Evolutionary conservation across 64 coral and sea anemone genomes (phyloP).

Genomic region (Orbicella faveolata): DNA sequence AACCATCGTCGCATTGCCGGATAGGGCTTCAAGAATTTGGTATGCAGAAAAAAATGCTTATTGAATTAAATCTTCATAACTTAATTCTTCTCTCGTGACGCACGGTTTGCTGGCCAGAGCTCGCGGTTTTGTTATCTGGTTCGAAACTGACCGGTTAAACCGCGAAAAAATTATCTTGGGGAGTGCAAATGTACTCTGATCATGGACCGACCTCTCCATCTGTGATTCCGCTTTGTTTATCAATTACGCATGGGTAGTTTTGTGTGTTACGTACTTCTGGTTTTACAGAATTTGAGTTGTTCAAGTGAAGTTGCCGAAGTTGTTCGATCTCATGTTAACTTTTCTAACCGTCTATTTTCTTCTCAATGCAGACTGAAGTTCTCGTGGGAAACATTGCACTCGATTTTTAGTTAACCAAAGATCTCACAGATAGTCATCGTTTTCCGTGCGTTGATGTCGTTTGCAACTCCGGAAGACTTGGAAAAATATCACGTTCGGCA

Average conservation of each 20-base stretch:
- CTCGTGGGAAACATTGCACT: background rate
- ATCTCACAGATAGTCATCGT: background rate
- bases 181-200: background rate
- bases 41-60: background rate
- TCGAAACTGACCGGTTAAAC: background rate
- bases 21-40: background rate
- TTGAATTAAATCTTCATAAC: background rate
- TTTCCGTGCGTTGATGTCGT: conserved; percentile 49
- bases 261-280: background rate
- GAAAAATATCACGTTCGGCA: conserved; percentile 75
- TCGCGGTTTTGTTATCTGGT: background rate
- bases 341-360: background rate
- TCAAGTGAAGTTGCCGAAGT: background rate
- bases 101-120: background rate
- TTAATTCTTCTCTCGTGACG: background rate
- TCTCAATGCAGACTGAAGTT: background rate
- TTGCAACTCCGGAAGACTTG: conserved; percentile 74
- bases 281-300: background rate
- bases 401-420: background rate
- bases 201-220: background rate
- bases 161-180: background rate
- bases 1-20: background rate
- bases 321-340: background rate
- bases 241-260: background rate
- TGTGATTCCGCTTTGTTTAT: background rate